These are phyloP conservation scores for Thymelicus sylvestris DNA, from an alignment of 2,888 invertebrate genomes.

Conservation along the genomic window DNA sequence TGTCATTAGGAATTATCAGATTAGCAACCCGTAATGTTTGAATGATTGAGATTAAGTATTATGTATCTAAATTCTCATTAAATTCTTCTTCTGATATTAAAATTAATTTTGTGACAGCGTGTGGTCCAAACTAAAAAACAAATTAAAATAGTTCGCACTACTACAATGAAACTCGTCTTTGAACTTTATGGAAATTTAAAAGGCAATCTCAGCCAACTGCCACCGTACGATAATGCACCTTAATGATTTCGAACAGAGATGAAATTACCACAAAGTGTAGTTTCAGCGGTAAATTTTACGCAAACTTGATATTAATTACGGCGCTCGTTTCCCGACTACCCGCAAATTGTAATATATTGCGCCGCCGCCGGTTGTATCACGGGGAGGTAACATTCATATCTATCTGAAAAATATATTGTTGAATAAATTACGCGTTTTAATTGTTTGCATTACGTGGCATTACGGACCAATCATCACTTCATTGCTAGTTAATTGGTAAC, in stretches of 20 bases:
- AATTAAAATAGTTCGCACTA: constrained; percentile 41
- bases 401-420: constrained; percentile 31
- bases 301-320: constrained; percentile 81
- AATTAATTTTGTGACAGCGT: too few relatives aligned
- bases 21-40: too few relatives aligned
- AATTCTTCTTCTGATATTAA: too few relatives aligned
- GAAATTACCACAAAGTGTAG: constrained; percentile 47
- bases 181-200: constrained; percentile 49
- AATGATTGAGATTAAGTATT: too few relatives aligned
- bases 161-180: constrained; percentile 51
- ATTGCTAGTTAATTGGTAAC: constrained; percentile 1
- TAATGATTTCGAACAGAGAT: constrained; percentile 47
- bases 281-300: constrained; percentile 62
- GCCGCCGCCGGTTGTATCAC: constrained; percentile 45
- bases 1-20: too few relatives aligned
- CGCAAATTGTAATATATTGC: constrained; percentile 53
- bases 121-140: constrained; percentile 5
- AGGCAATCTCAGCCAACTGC: constrained; percentile 41
- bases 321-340: constrained; percentile 58
- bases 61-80: too few relatives aligned
- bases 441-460: constrained; percentile 12
- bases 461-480: constrained; percentile 2
- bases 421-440: constrained; percentile 29
- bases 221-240: constrained; percentile 36
- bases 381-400: constrained; percentile 41